Base-by-base conservation (phyloP, 2,888 invertebrate species). In the Rhimphoctona megacephalus region DNA sequence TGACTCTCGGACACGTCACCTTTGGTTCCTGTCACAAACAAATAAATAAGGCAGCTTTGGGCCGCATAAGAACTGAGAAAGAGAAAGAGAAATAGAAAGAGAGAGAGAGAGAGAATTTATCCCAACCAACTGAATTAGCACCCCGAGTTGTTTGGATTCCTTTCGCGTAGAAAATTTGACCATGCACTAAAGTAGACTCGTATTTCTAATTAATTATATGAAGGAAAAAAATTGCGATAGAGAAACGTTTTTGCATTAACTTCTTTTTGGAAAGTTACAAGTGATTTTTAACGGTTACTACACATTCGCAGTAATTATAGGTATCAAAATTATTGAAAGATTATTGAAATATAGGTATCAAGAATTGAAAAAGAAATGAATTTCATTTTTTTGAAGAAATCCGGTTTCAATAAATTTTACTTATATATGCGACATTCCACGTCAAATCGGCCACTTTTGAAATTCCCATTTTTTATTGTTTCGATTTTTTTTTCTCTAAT, bases 11-110 rank as follows among this genome's bases (percentile, higher is more conserved):
- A 33, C 78, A 22, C 30, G 78, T 64, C 70, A 52, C 78, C 82
- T 69, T 61, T 69, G 57, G 61, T 77, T 79, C 78, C 87, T 89
- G 89, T 90, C 89, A 89, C 88, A 89, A 91, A 91, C 91, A 90
- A 92, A 92, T 91, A 90, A 92, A 92, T 91, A 92, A 92, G 90
- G 86, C 82, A 85, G 83, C 84, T 81, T 83, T 84, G 64, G 19
- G 72, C 61, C 43, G 69, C 66, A 72, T 46, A 80, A 83, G 73
- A 79, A 83, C 81, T 6, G 54, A 54, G 72, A 8, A 22, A 22
- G 36, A 85, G 52, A n/a, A 43, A 7, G 54, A 36, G 36, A 17
- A 22, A 14, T n/a, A 85, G 52, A 22, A 43, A 66, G 43, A 43
- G 17, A 85, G 87, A 84, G 78, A 88, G n/a, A n/a, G n/a, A n/a